phyloP scores from a whole-genome alignment of 2,888 invertebrate species.

The Sympetrum striolatum region DNA sequence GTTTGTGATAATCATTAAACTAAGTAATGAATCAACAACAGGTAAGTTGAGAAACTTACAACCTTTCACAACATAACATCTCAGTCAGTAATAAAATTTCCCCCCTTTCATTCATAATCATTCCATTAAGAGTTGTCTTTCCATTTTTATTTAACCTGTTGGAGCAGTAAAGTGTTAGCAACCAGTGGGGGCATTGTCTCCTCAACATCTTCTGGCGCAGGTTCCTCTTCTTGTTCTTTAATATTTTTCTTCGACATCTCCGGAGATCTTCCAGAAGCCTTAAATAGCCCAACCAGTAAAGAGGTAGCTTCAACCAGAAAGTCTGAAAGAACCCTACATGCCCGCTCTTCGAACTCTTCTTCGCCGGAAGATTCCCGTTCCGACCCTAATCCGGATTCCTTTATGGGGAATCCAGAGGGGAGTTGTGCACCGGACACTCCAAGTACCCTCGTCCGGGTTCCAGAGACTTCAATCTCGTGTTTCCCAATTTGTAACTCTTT shows the following conservation, averaged over 20 bases:
- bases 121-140: too few relatives aligned
- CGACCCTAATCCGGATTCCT: neutral
- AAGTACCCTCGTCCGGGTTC: neutral
- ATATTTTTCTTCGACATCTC: neutral
- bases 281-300: neutral
- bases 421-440: neutral
- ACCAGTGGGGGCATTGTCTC: neutral
- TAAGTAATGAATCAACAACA: too few relatives aligned
- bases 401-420: neutral
- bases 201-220: neutral
- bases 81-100: too few relatives aligned
- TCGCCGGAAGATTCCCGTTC: neutral
- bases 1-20: too few relatives aligned
- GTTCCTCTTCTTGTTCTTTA: neutral
- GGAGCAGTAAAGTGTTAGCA: too few relatives aligned
- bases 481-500: neutral
- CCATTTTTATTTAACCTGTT: too few relatives aligned
- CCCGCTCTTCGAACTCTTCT: conserved; percentile 15
- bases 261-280: neutral
- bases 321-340: neutral
- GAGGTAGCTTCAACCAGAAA: conserved; percentile 14
- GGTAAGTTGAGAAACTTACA: too few relatives aligned
- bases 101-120: too few relatives aligned
- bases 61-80: too few relatives aligned
- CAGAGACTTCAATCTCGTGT: neutral